Conservation (phyloP, 2,113 vertebrate species). For the Phaetusa simplex region DNA sequence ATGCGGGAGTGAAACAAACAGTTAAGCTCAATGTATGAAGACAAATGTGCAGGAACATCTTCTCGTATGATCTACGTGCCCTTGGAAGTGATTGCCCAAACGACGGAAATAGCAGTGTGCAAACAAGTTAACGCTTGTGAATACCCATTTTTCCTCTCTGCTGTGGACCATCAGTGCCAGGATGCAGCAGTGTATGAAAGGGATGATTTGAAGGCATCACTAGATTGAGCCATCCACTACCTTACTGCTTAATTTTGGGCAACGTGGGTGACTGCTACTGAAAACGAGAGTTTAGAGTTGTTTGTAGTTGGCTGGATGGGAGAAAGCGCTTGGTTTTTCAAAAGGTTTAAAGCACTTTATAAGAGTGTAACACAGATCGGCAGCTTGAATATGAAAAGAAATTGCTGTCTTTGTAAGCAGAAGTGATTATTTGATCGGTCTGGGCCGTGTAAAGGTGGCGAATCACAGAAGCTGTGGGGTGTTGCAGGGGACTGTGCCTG, state of each 20-base stretch:
- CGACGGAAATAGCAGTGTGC: background rate
- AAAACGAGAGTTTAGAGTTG: background rate
- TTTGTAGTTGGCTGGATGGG: background rate
- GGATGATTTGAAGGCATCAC: background rate
- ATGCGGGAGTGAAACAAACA: background rate
- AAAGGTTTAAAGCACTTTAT: background rate
- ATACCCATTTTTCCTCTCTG: background rate
- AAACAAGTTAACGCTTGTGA: background rate
- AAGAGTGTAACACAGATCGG: background rate
- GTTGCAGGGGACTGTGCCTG: background rate
- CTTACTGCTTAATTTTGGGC: background rate
- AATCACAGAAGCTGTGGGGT: background rate
- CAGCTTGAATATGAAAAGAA: background rate
- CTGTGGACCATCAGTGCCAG: background rate
- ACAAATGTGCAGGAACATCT: background rate
- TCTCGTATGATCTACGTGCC: background rate
- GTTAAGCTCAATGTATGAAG: background rate
- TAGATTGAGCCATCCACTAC: background rate
- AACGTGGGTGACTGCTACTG: background rate
- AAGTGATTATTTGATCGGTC: background rate
- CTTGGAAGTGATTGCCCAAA: background rate
- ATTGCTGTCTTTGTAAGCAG: background rate
- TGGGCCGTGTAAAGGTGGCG: background rate
- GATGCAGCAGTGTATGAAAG: background rate
- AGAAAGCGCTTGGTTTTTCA: background rate